Conservation (phyloP, 2,113 vertebrate genomes). For the Brachypodius melanocephalos region DNA sequence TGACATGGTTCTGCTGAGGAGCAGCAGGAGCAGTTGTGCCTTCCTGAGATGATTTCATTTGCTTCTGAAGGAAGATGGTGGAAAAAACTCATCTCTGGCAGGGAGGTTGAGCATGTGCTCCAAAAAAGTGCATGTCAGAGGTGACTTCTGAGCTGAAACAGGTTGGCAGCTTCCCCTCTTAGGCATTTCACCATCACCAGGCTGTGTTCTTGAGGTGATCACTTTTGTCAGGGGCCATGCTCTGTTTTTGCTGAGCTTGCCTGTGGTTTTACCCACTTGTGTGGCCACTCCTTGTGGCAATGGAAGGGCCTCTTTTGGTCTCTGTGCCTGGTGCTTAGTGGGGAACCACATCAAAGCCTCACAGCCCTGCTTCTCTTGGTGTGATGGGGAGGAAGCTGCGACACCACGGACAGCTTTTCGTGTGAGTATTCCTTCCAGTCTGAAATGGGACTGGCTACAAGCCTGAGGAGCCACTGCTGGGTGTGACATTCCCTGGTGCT, state of each 20-base stretch:
- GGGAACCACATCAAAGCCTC: neutral
- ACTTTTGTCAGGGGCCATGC: neutral
- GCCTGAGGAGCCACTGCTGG: rapidly evolving
- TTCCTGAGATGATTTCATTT: neutral
- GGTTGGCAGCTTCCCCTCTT: neutral
- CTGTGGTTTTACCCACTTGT: neutral
- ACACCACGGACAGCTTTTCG: rapidly evolving
- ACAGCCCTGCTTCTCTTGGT: rapidly evolving
- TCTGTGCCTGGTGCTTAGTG: neutral
- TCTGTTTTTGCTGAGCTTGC: neutral
- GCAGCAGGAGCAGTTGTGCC: neutral
- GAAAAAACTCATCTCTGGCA: neutral
- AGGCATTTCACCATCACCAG: neutral
- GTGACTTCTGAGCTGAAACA: neutral
- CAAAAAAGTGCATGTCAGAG: neutral
- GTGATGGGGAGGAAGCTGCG: neutral
- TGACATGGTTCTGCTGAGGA: neutral
- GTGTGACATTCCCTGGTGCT: neutral
- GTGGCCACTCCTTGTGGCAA: neutral
- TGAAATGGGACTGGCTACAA: rapidly evolving
- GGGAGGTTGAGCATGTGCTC: rapidly evolving
- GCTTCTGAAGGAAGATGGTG: neutral
- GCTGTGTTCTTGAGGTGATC: rapidly evolving
- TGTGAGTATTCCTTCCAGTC: neutral
- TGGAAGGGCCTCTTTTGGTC: neutral